Percentiles rank a stretch among this genome's conserved stretches.
Conservation (phyloP, 2,797 vertebrate genomes). For the Rhynchonycteris naso region DNA sequence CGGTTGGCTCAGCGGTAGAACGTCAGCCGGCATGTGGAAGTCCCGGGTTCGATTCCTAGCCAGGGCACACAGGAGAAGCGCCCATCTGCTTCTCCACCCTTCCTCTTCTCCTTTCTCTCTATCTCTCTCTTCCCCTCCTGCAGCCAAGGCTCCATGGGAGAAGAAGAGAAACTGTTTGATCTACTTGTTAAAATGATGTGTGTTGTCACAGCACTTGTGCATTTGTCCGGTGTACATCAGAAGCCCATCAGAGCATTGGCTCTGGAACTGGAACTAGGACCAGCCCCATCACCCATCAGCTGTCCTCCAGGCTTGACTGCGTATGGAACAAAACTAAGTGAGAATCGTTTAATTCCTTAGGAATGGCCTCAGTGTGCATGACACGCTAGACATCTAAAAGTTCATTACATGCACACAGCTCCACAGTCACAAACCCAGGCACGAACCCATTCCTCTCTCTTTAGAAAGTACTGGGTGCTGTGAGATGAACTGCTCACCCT, state of each 20-base stretch:
- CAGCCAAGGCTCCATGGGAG: not conserved
- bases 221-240: not conserved
- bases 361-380: not conserved
- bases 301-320: not conserved
- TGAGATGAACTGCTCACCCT: constrained; percentile 42
- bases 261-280: not conserved
- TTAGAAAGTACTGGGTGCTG: constrained; percentile 23
- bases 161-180: not conserved
- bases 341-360: constrained; percentile 8
- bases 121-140: no score
- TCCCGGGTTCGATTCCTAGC: no score
- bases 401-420: not conserved
- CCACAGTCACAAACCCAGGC: not conserved
- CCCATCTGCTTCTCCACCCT: no score
- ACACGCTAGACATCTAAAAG: not conserved
- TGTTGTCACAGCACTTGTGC: not conserved
- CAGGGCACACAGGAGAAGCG: no score
- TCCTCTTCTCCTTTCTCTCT: no score
- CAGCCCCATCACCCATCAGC: not conserved
- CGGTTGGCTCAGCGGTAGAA: no score
- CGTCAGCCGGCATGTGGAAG: no score
- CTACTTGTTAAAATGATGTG: not conserved
- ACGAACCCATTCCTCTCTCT: not conserved
- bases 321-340: not conserved
- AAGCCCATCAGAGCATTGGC: not conserved